Conservation (phyloP, 2,888 invertebrate species). For the Erebia ligea region DNA sequence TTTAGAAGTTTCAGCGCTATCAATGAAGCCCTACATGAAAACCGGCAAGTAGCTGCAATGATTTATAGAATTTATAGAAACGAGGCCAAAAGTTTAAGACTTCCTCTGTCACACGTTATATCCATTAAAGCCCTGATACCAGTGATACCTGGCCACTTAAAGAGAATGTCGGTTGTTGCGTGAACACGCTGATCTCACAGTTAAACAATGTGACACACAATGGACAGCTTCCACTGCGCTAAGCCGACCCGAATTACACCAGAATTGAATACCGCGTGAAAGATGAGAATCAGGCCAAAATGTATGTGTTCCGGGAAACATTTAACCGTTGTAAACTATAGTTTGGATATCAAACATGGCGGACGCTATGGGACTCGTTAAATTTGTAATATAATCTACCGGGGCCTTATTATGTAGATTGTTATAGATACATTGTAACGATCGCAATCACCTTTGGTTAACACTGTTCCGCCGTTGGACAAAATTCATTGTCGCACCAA, state of each 20-base stretch:
- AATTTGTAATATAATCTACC: not conserved
- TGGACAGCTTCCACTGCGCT: constrained; percentile 51
- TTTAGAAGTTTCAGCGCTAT: no score
- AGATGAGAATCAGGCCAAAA: constrained; percentile 64
- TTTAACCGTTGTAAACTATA: constrained; percentile 27
- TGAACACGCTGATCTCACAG: constrained; percentile 32
- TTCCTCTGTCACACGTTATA: constrained; percentile 9
- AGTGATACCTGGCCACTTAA: constrained; percentile 29
- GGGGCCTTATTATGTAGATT: no score
- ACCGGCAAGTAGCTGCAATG: not conserved
- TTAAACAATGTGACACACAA: constrained; percentile 59
- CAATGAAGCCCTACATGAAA: not conserved
- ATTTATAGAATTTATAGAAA: not conserved
- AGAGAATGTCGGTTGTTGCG: constrained; percentile 31
- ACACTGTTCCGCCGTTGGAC: no score
- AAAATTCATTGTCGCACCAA: no score
- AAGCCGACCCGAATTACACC: constrained; percentile 60
- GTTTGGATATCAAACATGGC: constrained; percentile 9
- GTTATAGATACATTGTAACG: no score
- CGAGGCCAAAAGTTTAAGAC: not conserved
- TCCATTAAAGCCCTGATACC: constrained; percentile 21
- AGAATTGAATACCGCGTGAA: constrained; percentile 54
- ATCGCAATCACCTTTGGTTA: no score
- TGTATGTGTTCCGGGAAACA: constrained; percentile 64
- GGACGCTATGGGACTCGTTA: constrained; percentile 1